phyloP scores from a whole-genome alignment of 2,797 vertebrate genomes.

The Anniella stebbinsi region DNA sequence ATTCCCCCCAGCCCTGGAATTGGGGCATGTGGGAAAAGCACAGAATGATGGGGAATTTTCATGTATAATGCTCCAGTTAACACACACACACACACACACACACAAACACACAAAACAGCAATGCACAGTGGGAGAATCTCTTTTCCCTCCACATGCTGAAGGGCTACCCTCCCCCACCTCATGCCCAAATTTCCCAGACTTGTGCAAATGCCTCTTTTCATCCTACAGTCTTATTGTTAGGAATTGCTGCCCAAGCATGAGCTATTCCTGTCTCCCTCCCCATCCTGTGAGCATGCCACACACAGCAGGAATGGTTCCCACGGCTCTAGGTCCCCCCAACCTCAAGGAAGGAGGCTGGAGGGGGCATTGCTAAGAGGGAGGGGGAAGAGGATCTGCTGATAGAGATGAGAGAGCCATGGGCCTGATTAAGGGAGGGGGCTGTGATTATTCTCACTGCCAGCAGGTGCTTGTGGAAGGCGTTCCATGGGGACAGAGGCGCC shows the following conservation, averaged over 20 bases:
- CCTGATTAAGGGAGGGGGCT: background rate
- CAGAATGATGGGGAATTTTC: background rate
- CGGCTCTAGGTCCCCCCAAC: slow-evolving; percentile 22
- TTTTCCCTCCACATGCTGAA: background rate
- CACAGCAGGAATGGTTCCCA: slow-evolving; percentile 44
- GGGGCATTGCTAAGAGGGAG: background rate
- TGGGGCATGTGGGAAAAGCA: background rate
- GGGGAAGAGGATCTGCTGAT: slow-evolving; percentile 1
- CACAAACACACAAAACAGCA: background rate
- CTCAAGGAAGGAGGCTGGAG: slow-evolving; percentile 8
- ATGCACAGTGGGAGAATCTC: slow-evolving; percentile 16
- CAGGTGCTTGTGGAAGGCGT: slow-evolving; percentile 40
- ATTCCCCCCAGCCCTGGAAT: background rate
- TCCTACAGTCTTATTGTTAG: slow-evolving; percentile 32
- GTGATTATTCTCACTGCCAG: slow-evolving; percentile 35
- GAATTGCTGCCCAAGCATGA: slow-evolving; percentile 11
- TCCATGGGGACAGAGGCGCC: slow-evolving; percentile 17
- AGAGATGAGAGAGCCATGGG: slow-evolving; percentile 21
- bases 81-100: background rate
- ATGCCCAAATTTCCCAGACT: slow-evolving; percentile 36
- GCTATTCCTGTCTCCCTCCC: background rate
- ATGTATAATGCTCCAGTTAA: background rate
- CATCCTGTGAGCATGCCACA: slow-evolving; percentile 19
- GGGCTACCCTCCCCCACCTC: slow-evolving; percentile 10
- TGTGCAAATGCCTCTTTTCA: slow-evolving; percentile 43